Evolutionary conservation across 1,140 invertebrate species (phyloP).

Genomic region (Aradophagus sp.): DNA sequence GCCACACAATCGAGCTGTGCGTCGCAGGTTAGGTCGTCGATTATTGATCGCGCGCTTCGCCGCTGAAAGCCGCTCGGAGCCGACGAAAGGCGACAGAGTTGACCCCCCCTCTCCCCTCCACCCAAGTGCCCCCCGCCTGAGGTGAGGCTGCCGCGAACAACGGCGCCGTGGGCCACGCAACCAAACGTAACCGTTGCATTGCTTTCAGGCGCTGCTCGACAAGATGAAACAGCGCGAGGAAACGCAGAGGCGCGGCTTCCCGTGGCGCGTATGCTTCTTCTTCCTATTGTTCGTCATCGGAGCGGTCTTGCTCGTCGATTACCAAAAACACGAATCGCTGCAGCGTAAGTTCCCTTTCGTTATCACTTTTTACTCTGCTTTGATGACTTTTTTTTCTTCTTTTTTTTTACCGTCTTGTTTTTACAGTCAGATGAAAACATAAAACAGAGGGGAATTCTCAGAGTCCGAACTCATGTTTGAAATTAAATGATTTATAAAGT

Average conservation of each 20-base stretch:
- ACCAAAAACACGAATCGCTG: conserved; percentile 67
- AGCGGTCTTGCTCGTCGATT: conserved; percentile 66
- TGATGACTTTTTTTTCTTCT: too few species aligned
- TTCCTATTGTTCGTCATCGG: conserved; percentile 66
- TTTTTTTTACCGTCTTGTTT: too few species aligned
- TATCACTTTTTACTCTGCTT: too few species aligned
- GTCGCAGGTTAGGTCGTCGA: conserved; percentile 58
- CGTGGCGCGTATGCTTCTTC: conserved; percentile 68
- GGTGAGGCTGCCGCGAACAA: too few species aligned
- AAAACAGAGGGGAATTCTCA: too few species aligned
- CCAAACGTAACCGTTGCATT: conserved; percentile 10
- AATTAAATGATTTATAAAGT: too few species aligned
- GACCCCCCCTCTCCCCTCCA: too few species aligned
- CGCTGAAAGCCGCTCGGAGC: neutral
- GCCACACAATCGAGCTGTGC: conserved; percentile 16
- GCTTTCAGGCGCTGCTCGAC: conserved; percentile 63
- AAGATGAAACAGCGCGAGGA: conserved; percentile 68
- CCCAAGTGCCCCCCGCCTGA: conserved; percentile 22
- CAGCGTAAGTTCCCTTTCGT: conserved; percentile 61
- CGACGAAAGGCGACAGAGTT: neutral
- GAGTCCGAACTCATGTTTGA: too few species aligned
- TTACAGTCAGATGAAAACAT: too few species aligned
- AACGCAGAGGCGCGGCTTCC: conserved; percentile 62
- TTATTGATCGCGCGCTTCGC: conserved; percentile 62
- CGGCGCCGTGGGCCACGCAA: conserved; percentile 7